phyloP scores from a whole-genome alignment of 1,140 invertebrate species.

The Drosophila prosaltans region DNA sequence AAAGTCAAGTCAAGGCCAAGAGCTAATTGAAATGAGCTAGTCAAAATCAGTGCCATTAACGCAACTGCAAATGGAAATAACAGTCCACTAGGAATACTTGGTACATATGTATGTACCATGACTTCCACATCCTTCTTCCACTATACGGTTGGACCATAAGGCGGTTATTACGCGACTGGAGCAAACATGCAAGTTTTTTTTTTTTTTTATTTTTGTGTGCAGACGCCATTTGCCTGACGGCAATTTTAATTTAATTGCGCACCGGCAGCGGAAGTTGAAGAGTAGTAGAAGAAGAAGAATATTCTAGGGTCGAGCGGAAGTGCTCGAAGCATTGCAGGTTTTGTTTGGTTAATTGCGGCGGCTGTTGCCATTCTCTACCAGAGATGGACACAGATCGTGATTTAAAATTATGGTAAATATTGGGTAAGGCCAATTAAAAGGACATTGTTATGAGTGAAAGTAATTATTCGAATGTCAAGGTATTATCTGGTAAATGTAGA shows the following conservation, averaged over 20 bases:
- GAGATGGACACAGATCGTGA: constrained; percentile 19
- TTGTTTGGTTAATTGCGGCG: constrained; percentile 67
- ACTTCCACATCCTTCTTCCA: no score
- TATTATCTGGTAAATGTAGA: no score
- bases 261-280: constrained; percentile 31
- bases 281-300: not conserved
- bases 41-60: constrained; percentile 52
- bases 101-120: not conserved
- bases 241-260: constrained; percentile 70
- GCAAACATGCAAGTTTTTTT: constrained; percentile 3
- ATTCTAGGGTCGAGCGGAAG: constrained; percentile 54
- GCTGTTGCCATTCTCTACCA: constrained; percentile 51
- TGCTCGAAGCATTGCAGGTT: constrained; percentile 65
- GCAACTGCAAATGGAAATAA: constrained; percentile 27
- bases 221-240: constrained; percentile 22
- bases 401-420: not conserved
- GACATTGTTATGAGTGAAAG: not conserved
- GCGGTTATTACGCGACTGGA: not conserved
- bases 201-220: constrained; percentile 5
- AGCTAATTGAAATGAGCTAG: constrained; percentile 64
- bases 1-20: constrained; percentile 50
- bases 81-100: not conserved
- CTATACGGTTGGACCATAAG: not conserved
- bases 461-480: not conserved
- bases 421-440: no score